Percentiles rank a stretch among this genome's conserved stretches.
Conservation (phyloP, 1,140 invertebrate species). For the Asobara japonica region DNA sequence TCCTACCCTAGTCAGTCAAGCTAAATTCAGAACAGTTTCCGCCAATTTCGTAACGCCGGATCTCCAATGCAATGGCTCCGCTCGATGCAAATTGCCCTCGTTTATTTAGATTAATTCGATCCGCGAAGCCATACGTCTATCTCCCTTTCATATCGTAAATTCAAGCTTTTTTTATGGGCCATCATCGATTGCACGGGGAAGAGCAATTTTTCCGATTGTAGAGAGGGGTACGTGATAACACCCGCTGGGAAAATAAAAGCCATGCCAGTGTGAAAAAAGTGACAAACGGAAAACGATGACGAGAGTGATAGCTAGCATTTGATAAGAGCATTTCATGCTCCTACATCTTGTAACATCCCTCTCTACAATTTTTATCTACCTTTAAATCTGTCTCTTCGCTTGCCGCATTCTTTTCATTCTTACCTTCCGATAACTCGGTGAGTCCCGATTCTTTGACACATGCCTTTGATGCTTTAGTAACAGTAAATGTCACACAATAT, state of each 20-base stretch:
- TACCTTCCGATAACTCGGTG: slow-evolving; percentile 78
- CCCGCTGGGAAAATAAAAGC: slow-evolving; percentile 1
- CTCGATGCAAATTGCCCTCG: slow-evolving; percentile 34
- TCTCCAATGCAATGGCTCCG: neutral
- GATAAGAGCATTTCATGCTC: slow-evolving; percentile 18
- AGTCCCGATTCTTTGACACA: slow-evolving; percentile 79
- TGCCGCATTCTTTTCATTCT: slow-evolving; percentile 34
- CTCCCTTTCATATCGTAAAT: neutral
- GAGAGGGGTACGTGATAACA: neutral
- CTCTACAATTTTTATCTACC: neutral
- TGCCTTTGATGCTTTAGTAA: slow-evolving; percentile 81
- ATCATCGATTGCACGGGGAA: neutral
- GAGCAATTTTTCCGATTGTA: neutral
- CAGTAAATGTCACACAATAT: slow-evolving; percentile 85
- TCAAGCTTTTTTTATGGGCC: neutral
- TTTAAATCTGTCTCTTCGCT: slow-evolving; percentile 1
- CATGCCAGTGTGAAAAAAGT: neutral
- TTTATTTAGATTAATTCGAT: slow-evolving; percentile 37
- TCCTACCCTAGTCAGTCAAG: slow-evolving; percentile 14
- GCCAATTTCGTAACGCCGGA: slow-evolving; percentile 32
- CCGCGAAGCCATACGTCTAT: neutral
- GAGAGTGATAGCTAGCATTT: slow-evolving; percentile 21
- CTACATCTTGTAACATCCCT: neutral
- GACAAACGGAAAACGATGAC: slow-evolving; percentile 27
- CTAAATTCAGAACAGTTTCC: slow-evolving; percentile 33